Percentiles rank a stretch among this genome's conserved stretches.
These are phyloP conservation scores for Botia kubotai DNA, from an alignment of 2,797 vertebrate species.

Conservation along the genomic window DNA sequence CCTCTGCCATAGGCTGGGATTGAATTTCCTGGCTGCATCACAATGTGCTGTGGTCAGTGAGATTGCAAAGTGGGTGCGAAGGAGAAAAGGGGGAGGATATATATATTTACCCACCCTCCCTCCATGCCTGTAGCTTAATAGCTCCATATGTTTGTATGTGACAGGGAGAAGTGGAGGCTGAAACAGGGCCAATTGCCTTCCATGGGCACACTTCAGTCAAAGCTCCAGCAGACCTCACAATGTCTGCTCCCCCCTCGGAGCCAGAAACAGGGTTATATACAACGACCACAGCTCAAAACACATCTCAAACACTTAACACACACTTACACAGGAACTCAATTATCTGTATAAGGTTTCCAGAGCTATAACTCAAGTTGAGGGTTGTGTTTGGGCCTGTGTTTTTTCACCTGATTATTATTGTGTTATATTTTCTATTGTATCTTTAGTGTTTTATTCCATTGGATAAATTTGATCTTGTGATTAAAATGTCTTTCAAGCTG, in stretches of 20 bases:
- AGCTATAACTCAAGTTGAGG: background rate
- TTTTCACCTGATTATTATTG: constrained; percentile 27
- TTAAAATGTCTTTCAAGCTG: constrained; percentile 46
- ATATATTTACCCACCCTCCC: constrained; percentile 76
- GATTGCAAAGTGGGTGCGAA: constrained; percentile 75
- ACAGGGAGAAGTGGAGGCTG: constrained; percentile 82
- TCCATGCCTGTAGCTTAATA: constrained; percentile 79
- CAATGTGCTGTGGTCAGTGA: constrained; percentile 83
- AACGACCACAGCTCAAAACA: constrained; percentile 49
- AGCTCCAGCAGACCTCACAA: constrained; percentile 33
- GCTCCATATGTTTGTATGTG: constrained; percentile 84
- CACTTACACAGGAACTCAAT: constrained; percentile 62
- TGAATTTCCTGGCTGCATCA: constrained; percentile 82
- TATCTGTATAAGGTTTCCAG: constrained; percentile 43
- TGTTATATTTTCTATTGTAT: constrained; percentile 18
- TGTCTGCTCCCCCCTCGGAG: constrained; percentile 13
- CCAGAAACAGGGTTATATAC: constrained; percentile 37
- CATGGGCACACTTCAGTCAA: constrained; percentile 60
- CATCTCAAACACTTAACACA: constrained; percentile 56
- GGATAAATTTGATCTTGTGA: constrained; percentile 31
- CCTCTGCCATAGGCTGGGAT: constrained; percentile 77
- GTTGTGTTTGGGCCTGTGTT: background rate
- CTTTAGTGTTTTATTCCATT: constrained; percentile 20
- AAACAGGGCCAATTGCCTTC: constrained; percentile 75
- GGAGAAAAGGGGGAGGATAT: constrained; percentile 68